Evolutionary conservation across 2,797 vertebrate genomes (phyloP), one percentile per base, ranked within the genome.

Genomic region (Sebastes diploproa): DNA sequence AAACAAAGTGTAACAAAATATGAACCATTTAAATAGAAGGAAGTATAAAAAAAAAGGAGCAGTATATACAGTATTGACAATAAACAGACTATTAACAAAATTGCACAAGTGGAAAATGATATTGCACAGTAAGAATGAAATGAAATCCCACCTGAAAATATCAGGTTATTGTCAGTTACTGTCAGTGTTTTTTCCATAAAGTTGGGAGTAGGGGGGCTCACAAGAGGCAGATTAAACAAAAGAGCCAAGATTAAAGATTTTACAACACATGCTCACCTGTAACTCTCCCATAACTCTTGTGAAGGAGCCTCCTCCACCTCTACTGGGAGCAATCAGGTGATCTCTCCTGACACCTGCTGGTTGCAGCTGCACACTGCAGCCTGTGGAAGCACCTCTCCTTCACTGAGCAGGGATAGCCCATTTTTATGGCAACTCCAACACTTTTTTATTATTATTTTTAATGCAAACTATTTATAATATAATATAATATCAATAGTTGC

Each of bases 271-370:
- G 23, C 61, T 55, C 18, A 55, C 61, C 30, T 61, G 25, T 23
- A 7, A 34, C n/a, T 59, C 2, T 8, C 23, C 11, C 7, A 8
- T 13, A 55, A 42, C 22, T 69, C 22, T 63, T 7, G 6, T 58
- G 25, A 16, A 23, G 11, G 8, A 55, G 22, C 20, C 59, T 29
- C 25, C 30, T n/a, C 18, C 25, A 56, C 29, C 30, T 68, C 20
- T 3, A 7, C 38, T 27, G n/a, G 38, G 27, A 36, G 2, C 7
- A 64, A 32, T 7, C 18, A 23, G 18, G 54, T 13, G 58, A 71
- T 74, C 72, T 68, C 70, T 84, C 4, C 84, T 88, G 92, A 75
- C 92, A 72, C 69, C 91, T 91, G 59, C 80, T 78, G 93, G 91
- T 32, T 13, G 1, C 87, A 68, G 16, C 1, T 1, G 29, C 10